Evolutionary conservation across 2,113 vertebrate genomes (phyloP).

Genomic region (Thymallus thymallus): DNA sequence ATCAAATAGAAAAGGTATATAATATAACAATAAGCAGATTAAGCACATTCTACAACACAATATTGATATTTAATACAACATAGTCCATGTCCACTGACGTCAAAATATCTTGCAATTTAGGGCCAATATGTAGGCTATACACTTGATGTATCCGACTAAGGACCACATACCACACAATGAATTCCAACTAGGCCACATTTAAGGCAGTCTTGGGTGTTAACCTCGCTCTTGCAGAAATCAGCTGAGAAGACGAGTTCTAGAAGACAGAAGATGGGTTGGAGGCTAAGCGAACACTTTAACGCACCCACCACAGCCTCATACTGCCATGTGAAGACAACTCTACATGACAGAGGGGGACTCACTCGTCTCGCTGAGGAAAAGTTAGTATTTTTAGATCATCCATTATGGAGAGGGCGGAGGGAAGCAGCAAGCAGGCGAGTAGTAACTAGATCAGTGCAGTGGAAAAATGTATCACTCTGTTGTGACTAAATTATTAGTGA

Average conservation of each 20-base stretch:
- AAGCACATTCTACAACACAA: too few relatives aligned
- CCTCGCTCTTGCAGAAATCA: not conserved
- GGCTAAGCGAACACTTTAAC: not conserved
- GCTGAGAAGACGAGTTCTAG: not conserved
- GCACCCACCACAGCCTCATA: not conserved
- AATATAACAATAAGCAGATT: too few relatives aligned
- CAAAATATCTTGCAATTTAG: too few relatives aligned
- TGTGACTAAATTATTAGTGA: conserved; percentile 11
- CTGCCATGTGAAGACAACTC: not conserved
- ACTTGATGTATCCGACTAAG: too few relatives aligned
- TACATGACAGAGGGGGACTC: not conserved
- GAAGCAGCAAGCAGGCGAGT: not conserved
- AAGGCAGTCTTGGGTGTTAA: too few relatives aligned
- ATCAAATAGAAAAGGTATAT: too few relatives aligned
- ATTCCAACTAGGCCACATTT: too few relatives aligned
- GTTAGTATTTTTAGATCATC: not conserved
- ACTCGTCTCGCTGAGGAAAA: not conserved
- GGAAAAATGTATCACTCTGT: conserved; percentile 19
- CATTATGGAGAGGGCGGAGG: conserved; percentile 1
- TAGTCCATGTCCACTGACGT: too few relatives aligned
- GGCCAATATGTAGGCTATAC: too few relatives aligned
- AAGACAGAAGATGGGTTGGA: not conserved
- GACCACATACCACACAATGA: too few relatives aligned
- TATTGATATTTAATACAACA: too few relatives aligned
- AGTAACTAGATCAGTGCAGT: not conserved